Base-by-base conservation (phyloP, 2,888 invertebrate species). In the Suillia variegata region DNA sequence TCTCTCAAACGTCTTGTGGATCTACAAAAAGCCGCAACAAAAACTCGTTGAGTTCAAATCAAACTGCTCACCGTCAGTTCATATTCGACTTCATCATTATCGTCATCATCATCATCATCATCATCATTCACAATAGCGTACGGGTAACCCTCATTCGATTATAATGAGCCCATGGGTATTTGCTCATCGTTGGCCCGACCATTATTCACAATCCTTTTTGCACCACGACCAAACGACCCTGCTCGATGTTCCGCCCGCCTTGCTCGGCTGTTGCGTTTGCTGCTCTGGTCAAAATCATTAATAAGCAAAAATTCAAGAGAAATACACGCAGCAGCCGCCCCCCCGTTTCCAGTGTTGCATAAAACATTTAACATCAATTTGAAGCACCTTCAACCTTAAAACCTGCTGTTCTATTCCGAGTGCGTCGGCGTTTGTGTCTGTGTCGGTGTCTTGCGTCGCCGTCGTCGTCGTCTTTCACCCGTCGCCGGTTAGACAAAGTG, bases 361-460 rank as follows among this genome's bases (percentile, higher is more conserved):
- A 62, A 68, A 69, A 68, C 65, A 70, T 66, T 66, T 68, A 67
- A 63, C 66, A 70, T 65, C 64, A 66, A 70, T 71, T 68, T 63
- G 38, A 47, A 57, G 50, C 59, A 62, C 61, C 60, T 58, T 59
- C 48, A 38, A 61, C 57, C 49, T 33, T 38, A 21, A 49, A 42
- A 61, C 31, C n/a, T 12, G 18, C 47, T 33, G 21, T 38, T n/a
- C n/a, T n/a, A n/a, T n/a, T 34, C 38, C 31, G 8, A 2, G n/a
- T 50, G 12, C 33, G 54, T 42, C 38, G n/a, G n/a, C n/a, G n/a
- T n/a, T n/a, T n/a, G n/a, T n/a, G n/a, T n/a, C n/a, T n/a, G n/a
- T n/a, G n/a, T n/a, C n/a, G n/a, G n/a, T n/a, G n/a, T n/a, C n/a
- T n/a, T n/a, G n/a, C n/a, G n/a, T n/a, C n/a, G n/a, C n/a, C n/a